Conservation (phyloP, 2,888 invertebrate species). For the Pediacus dermestoides region DNA sequence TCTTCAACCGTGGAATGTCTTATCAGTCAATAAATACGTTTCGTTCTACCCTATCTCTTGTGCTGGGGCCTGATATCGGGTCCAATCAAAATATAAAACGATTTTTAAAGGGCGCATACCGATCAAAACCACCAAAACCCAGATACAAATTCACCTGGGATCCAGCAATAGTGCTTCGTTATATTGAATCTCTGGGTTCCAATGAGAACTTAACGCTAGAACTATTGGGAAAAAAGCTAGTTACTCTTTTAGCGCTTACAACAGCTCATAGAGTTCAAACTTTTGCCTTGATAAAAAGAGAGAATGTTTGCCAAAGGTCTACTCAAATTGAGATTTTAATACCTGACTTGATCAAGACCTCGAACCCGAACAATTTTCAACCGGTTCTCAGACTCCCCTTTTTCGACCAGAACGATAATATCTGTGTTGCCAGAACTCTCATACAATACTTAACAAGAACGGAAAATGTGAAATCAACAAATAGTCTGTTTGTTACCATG, state of each 20-base stretch:
- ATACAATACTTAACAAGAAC: conserved; percentile 6
- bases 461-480: neutral
- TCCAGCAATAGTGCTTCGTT: conserved; percentile 24
- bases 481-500: conserved; percentile 10
- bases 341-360: conserved; percentile 20
- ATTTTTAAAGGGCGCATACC: conserved; percentile 25
- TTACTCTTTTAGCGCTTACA: conserved; percentile 21
- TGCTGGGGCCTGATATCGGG: conserved; percentile 15
- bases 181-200: conserved; percentile 12
- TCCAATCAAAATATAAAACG: conserved; percentile 21
- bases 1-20: neutral
- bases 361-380: conserved; percentile 11
- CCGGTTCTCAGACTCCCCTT: conserved; percentile 11
- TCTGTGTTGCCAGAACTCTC: conserved; percentile 9
- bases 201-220: conserved; percentile 11
- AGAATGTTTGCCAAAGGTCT: conserved; percentile 5
- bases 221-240: conserved; percentile 19
- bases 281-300: conserved; percentile 18
- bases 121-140: conserved; percentile 20
- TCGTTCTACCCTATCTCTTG: conserved; percentile 9
- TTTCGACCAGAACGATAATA: conserved; percentile 5
- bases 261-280: conserved; percentile 25
- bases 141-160: conserved; percentile 30
- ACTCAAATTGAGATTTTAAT: conserved; percentile 19
- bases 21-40: conserved; percentile 10